Evolutionary conservation across 35 echinoderm and acorn worm species (phyloP).

Genomic region (Strongylocentrotus purpuratus): DNA sequence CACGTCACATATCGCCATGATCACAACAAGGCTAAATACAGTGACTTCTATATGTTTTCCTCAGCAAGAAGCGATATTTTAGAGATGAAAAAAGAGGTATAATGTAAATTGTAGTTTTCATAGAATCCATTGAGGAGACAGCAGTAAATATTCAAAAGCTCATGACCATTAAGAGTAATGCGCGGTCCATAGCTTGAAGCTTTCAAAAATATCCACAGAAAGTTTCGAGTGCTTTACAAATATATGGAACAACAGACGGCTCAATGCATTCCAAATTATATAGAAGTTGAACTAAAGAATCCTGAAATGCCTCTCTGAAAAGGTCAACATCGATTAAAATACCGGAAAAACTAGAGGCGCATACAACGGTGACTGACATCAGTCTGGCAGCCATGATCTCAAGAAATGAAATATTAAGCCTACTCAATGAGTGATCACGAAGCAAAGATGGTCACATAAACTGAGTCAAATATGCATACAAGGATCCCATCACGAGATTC

Average conservation of each 20-base stretch:
- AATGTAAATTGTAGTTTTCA: background rate
- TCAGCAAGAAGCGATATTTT: background rate
- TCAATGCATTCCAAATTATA: background rate
- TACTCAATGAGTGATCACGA: background rate
- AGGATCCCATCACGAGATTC: background rate
- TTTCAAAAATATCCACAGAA: background rate
- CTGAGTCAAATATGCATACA: background rate
- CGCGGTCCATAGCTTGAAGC: background rate
- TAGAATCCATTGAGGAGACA: background rate
- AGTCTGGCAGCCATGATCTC: background rate
- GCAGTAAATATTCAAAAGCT: background rate
- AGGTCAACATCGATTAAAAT: slow-evolving; percentile 17
- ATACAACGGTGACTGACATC: background rate
- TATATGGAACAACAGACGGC: background rate
- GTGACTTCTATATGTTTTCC: too few relatives aligned
- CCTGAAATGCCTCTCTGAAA: background rate
- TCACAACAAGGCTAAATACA: too few relatives aligned
- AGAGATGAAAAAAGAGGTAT: background rate
- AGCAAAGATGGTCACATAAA: background rate
- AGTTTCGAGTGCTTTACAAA: background rate
- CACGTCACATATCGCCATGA: too few relatives aligned
- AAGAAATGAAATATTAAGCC: background rate
- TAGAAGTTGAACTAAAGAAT: background rate
- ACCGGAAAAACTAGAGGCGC: background rate
- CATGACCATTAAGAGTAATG: background rate